Evolutionary conservation across 2,888 invertebrate genomes (phyloP).

Genomic region (Leucoma salicis): DNA sequence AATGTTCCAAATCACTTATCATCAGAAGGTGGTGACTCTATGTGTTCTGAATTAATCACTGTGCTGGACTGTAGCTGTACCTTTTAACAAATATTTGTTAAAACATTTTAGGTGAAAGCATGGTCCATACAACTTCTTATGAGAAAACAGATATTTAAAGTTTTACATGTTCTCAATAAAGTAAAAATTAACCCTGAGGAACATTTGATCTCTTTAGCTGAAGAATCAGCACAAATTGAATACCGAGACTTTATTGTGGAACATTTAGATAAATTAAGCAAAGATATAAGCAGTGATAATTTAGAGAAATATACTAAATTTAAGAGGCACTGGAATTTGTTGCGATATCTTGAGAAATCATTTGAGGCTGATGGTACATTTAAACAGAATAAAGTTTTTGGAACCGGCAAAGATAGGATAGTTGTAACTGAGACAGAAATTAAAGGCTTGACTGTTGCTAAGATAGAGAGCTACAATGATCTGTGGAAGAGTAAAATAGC

Average conservation of each 20-base stretch:
- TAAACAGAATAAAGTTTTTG: constrained; percentile 78
- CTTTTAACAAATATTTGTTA: constrained; percentile 2
- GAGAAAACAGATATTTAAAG: constrained; percentile 84
- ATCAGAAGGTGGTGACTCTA: no score
- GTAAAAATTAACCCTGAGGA: constrained; percentile 81
- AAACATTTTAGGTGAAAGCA: constrained; percentile 75
- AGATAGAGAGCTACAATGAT: constrained; percentile 64
- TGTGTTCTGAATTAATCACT: no score
- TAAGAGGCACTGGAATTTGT: constrained; percentile 67
- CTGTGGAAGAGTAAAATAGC: constrained; percentile 82
- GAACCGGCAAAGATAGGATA: constrained; percentile 59
- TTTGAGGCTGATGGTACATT: constrained; percentile 74
- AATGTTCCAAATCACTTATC: no score
- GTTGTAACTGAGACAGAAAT: constrained; percentile 76
- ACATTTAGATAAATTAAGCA: constrained; percentile 80
- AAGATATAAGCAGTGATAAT: constrained; percentile 59
- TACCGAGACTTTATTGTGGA: constrained; percentile 86
- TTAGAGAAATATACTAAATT: constrained; percentile 59
- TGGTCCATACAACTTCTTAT: constrained; percentile 84
- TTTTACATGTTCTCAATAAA: constrained; percentile 84
- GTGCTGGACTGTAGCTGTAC: no score
- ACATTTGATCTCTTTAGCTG: constrained; percentile 81
- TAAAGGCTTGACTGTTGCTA: constrained; percentile 72
- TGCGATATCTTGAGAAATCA: constrained; percentile 70
- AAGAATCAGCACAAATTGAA: constrained; percentile 80